phyloP scores from a whole-genome alignment of 2,888 invertebrate genomes.

The Apocheima hispidaria region DNA sequence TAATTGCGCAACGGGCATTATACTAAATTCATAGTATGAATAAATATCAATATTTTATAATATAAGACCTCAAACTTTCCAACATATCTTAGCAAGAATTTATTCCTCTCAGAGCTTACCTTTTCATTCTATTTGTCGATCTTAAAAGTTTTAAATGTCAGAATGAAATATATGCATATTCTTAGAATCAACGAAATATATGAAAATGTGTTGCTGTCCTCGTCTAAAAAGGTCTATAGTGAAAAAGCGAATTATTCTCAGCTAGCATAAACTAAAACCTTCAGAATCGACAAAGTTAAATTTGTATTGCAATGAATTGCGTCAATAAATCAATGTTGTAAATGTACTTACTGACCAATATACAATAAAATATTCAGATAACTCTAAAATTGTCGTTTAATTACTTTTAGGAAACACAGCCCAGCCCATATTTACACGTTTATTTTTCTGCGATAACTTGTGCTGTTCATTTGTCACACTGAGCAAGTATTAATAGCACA shows the following conservation, averaged over 20 bases:
- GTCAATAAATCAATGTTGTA: constrained; percentile 35
- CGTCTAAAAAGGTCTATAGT: not conserved
- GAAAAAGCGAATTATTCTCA: not conserved
- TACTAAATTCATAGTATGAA: not conserved
- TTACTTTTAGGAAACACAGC: constrained; percentile 6
- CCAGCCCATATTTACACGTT: not conserved
- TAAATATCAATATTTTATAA: constrained; percentile 9
- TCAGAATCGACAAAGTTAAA: not conserved
- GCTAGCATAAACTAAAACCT: not conserved
- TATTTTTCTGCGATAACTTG: no score
- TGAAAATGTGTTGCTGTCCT: not conserved
- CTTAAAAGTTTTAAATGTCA: not conserved
- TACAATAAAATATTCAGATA: constrained; percentile 56
- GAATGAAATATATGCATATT: no score
- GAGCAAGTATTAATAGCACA: no score
- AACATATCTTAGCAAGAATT: constrained; percentile 50
- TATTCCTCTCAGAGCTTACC: constrained; percentile 43
- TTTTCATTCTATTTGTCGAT: constrained; percentile 18
- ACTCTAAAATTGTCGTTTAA: constrained; percentile 29
- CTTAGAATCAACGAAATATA: no score
- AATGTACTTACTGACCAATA: constrained; percentile 60
- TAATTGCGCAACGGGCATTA: not conserved
- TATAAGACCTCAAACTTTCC: constrained; percentile 29
- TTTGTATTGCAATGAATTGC: constrained; percentile 11
- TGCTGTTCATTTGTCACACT: no score